Percentiles rank a stretch among this genome's conserved stretches.
phyloP scores from a whole-genome alignment of 2,888 invertebrate genomes.

The Nipponacmea schrenckii region DNA sequence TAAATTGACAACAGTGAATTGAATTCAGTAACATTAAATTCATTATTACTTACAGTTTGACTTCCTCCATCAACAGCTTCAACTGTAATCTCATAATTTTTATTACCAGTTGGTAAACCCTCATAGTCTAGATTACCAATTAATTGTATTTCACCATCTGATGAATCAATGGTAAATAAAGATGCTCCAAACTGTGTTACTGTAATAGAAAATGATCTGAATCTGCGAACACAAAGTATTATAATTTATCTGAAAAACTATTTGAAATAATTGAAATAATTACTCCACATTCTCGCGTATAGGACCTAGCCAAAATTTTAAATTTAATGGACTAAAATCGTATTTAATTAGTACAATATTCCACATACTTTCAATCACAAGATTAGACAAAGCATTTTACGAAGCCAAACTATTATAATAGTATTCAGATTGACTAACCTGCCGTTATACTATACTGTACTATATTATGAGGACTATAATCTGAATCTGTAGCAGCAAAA shows the following conservation, averaged over 20 bases:
- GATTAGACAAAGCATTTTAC: not conserved
- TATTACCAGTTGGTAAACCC: conserved; percentile 26
- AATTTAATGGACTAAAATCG: too few relatives aligned
- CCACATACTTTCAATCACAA: not conserved
- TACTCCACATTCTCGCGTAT: too few relatives aligned
- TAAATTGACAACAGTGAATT: too few relatives aligned
- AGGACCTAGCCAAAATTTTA: too few relatives aligned
- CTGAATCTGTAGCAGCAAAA: conserved; percentile 41
- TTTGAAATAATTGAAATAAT: too few relatives aligned
- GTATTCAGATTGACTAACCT: conserved; percentile 27
- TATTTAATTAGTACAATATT: too few relatives aligned
- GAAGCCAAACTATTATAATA: not conserved
- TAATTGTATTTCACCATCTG: conserved; percentile 41
- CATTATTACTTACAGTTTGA: conserved; percentile 30
- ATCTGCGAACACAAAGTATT: too few relatives aligned
- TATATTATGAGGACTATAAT: conserved; percentile 37
- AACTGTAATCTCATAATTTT: conserved; percentile 41
- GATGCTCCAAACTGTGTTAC: conserved; percentile 44
- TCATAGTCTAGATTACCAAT: conserved; percentile 38
- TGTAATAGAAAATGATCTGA: conserved; percentile 24
- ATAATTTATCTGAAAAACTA: too few relatives aligned
- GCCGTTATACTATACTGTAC: conserved; percentile 35
- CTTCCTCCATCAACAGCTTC: conserved; percentile 48
- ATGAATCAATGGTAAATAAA: conserved; percentile 45
- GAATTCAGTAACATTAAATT: too few relatives aligned